These are phyloP conservation scores for Antennarius maculatus DNA, from an alignment of 2,797 vertebrate genomes.

Conservation along the genomic window DNA sequence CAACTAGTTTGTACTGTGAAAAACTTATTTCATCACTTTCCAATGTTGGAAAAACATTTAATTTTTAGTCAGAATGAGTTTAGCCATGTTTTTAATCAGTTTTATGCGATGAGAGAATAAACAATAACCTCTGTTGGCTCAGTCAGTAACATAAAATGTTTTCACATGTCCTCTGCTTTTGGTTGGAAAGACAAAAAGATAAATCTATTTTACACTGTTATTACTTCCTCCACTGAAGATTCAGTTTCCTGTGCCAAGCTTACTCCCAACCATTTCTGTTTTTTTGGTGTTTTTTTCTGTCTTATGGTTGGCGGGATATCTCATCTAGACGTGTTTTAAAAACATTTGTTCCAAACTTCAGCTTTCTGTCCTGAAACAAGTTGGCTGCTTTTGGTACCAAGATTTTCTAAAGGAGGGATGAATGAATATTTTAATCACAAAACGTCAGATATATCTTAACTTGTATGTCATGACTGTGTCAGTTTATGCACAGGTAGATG, in stretches of 20 bases:
- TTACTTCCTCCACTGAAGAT: not conserved
- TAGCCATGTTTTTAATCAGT: slow-evolving; percentile 1
- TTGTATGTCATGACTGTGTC: no score
- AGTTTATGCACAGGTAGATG: no score
- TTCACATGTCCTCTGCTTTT: not conserved
- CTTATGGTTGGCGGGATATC: not conserved
- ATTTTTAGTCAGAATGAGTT: not conserved
- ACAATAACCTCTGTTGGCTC: slow-evolving; percentile 11
- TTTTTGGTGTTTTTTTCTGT: no score
- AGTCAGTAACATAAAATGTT: slow-evolving; percentile 18
- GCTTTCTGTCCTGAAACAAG: not conserved
- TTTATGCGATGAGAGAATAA: not conserved
- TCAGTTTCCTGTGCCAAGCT: slow-evolving; percentile 1
- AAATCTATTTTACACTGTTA: slow-evolving; percentile 10
- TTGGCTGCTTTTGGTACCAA: not conserved
- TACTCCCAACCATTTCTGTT: not conserved
- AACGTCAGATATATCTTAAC: no score
- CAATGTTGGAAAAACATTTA: not conserved
- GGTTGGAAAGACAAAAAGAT: not conserved
- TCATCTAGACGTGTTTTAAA: slow-evolving; percentile 3
- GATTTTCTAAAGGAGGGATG: not conserved
- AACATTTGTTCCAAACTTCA: not conserved
- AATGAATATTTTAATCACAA: not conserved
- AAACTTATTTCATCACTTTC: slow-evolving; percentile 21
- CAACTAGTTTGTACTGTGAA: slow-evolving; percentile 11